A percentile compares a stretch with the other conserved stretches of the same genome.
Conservation (phyloP, 1,140 invertebrate species). For the Solenopsis fugax region DNA sequence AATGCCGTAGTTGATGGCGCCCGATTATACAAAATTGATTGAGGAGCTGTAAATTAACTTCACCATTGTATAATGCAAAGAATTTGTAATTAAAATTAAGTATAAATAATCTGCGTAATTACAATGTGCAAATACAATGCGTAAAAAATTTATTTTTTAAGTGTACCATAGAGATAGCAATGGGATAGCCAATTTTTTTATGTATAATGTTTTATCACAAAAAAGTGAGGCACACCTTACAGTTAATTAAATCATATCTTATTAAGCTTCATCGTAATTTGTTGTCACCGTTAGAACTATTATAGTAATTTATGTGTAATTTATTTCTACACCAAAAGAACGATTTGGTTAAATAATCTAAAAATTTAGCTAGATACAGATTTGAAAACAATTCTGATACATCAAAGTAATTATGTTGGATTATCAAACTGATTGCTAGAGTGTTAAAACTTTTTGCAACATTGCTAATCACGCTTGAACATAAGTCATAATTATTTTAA, state of each 20-base stretch:
- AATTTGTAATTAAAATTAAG: not conserved
- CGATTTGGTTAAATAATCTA: no score
- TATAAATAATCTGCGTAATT: not conserved
- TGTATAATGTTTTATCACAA: not conserved
- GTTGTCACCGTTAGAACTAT: not conserved
- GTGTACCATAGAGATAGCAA: not conserved
- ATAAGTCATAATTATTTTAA: no score
- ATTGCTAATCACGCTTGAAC: no score
- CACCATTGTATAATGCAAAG: slow-evolving; percentile 3
- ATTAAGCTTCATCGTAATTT: not conserved
- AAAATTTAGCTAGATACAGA: no score
- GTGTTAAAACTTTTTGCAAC: no score
- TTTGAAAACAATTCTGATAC: no score
- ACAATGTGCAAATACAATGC: not conserved
- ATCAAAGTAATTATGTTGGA: no score
- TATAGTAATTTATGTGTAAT: not conserved
- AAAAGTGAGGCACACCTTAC: not conserved
- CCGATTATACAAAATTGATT: not conserved
- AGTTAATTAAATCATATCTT: slow-evolving; percentile 2
- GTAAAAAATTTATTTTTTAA: not conserved
- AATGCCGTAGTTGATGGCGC: not conserved
- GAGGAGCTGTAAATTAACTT: not conserved
- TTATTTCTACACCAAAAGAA: not conserved
- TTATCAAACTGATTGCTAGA: no score
- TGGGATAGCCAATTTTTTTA: not conserved